phyloP scores from a whole-genome alignment of 1,140 invertebrate genomes.

The Trichoplusia ni region DNA sequence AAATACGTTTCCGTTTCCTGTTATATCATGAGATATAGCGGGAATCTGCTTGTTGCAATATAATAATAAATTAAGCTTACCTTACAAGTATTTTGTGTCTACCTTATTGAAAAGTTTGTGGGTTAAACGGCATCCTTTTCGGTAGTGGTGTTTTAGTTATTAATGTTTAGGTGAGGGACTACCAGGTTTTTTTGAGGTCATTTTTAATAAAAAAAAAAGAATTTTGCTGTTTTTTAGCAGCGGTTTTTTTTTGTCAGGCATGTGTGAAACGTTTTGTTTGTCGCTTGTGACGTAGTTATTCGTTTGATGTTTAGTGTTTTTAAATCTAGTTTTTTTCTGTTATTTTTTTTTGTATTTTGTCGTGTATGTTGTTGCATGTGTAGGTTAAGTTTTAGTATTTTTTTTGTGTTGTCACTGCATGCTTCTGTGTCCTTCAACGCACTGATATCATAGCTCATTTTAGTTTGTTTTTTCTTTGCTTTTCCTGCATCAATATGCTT shows the following conservation, averaged over 20 bases:
- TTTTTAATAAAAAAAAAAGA: slow-evolving; percentile 32
- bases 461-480: slow-evolving; percentile 57
- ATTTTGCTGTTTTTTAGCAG: slow-evolving; percentile 66
- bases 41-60: slow-evolving; percentile 38
- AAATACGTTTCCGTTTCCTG: slow-evolving; percentile 22
- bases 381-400: slow-evolving; percentile 38
- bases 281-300: slow-evolving; percentile 35
- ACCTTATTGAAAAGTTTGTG: slow-evolving; percentile 35
- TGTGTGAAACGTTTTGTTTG: slow-evolving; percentile 30
- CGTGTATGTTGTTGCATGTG: slow-evolving; percentile 36
- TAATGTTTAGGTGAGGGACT: slow-evolving; percentile 48
- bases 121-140: slow-evolving; percentile 38
- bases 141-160: slow-evolving; percentile 44
- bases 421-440: slow-evolving; percentile 75
- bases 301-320: slow-evolving; percentile 32
- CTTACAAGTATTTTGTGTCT: slow-evolving; percentile 40
- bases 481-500: slow-evolving; percentile 60
- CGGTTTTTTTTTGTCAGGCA: slow-evolving; percentile 31
- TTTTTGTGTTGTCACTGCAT: slow-evolving; percentile 55
- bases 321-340: background rate
- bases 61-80: slow-evolving; percentile 43
- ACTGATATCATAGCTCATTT: slow-evolving; percentile 70
- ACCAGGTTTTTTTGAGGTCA: slow-evolving; percentile 65
- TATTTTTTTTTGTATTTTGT: slow-evolving; percentile 35
- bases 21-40: slow-evolving; percentile 33